Percentiles rank a stretch among this genome's conserved stretches.
Evolutionary conservation across 2,888 invertebrate genomes (phyloP).

Genomic region (Agriopis leucophaearia): DNA sequence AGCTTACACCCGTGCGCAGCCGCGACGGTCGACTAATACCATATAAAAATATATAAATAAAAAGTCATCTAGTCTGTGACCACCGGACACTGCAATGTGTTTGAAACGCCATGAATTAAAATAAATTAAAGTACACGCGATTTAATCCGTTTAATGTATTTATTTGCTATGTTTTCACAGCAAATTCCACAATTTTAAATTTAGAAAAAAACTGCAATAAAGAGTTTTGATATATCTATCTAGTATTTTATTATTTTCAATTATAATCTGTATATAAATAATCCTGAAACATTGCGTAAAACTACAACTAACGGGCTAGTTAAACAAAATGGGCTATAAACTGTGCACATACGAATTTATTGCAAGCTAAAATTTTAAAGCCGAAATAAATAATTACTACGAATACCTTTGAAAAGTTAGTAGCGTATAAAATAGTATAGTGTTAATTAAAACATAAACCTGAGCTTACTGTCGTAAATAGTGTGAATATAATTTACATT

Average conservation of each 20-base stretch:
- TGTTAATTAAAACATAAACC: slow-evolving; percentile 18
- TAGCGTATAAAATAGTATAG: slow-evolving; percentile 18
- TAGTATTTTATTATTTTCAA: too few relatives aligned
- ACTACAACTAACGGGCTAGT: slow-evolving; percentile 24
- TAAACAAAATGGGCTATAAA: slow-evolving; percentile 29
- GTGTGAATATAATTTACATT: not conserved
- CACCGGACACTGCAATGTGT: too few relatives aligned
- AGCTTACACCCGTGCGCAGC: too few relatives aligned
- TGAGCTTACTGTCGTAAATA: not conserved
- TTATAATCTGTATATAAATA: not conserved
- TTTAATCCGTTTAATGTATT: too few relatives aligned
- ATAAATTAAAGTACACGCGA: too few relatives aligned
- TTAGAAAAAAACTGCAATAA: not conserved
- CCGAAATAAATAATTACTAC: slow-evolving; percentile 27
- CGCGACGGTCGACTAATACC: too few relatives aligned
- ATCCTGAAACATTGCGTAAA: slow-evolving; percentile 18
- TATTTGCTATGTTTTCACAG: too few relatives aligned
- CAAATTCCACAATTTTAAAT: too few relatives aligned
- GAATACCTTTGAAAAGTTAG: slow-evolving; percentile 20
- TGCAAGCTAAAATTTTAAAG: slow-evolving; percentile 33
- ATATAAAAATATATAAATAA: too few relatives aligned
- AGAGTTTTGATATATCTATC: too few relatives aligned
- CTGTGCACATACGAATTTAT: slow-evolving; percentile 30
- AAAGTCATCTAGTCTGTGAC: too few relatives aligned
- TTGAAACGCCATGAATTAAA: too few relatives aligned